Evolutionary conservation across 2,113 vertebrate species (phyloP).

Genomic region (Platanista minor): DNA sequence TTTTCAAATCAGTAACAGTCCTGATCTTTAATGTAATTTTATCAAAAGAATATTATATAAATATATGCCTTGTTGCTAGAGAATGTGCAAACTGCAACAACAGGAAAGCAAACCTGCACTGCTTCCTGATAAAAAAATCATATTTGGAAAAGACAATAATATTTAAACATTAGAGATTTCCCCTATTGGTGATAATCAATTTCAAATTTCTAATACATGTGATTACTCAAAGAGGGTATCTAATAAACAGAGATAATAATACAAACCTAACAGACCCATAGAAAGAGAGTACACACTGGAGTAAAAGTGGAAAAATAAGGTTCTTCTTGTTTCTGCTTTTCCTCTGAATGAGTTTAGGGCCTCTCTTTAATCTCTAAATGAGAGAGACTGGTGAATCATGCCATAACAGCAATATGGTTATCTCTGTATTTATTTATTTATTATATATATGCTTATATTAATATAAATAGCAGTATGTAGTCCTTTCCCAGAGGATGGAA

Average conservation of each 20-base stretch:
- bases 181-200: background rate
- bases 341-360: background rate
- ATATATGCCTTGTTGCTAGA: background rate
- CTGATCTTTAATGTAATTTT: background rate
- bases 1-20: background rate
- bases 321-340: background rate
- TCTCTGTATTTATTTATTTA: background rate
- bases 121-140: background rate
- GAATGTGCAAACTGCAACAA: background rate
- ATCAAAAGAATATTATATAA: background rate
- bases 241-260: background rate
- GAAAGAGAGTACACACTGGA: background rate
- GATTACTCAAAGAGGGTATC: background rate
- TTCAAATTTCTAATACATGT: background rate
- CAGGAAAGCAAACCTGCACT: accelerated
- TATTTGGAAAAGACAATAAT: background rate
- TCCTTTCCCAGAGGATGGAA: background rate
- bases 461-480: background rate
- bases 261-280: background rate
- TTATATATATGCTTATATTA: background rate
- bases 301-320: background rate
- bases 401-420: background rate
- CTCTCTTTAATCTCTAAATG: background rate
- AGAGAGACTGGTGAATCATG: background rate
- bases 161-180: background rate